Evolutionary conservation across 2,888 invertebrate species (phyloP).

Genomic region (Hirtodrosophila histrioides): DNA sequence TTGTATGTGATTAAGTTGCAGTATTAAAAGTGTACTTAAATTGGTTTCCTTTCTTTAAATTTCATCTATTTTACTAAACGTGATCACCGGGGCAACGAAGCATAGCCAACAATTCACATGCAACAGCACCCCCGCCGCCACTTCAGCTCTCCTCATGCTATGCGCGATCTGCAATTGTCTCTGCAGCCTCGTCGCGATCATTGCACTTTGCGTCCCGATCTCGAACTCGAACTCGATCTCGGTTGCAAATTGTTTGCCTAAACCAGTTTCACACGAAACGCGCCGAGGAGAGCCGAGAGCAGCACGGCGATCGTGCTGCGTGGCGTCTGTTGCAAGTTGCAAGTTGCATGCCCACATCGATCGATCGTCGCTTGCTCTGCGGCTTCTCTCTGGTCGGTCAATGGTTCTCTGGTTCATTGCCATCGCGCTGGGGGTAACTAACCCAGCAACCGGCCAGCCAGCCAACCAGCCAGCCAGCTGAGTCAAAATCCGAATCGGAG

Average conservation of each 20-base stretch:
- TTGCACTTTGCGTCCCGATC: constrained; percentile 69
- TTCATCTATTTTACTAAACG: too few relatives aligned
- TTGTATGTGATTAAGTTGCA: background rate
- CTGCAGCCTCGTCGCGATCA: constrained; percentile 71
- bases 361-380: constrained; percentile 26
- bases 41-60: too few relatives aligned
- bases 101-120: constrained; percentile 2
- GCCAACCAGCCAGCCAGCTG: constrained; percentile 32
- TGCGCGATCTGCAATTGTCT: constrained; percentile 28
- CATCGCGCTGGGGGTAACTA: constrained; percentile 84
- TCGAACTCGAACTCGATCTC: constrained; percentile 28
- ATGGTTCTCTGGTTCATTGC: constrained; percentile 85
- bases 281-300: constrained; percentile 16
- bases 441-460: constrained; percentile 64
- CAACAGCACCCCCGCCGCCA: constrained; percentile 3
- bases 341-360: constrained; percentile 52
- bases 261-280: constrained; percentile 60
- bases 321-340: constrained; percentile 68
- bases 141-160: constrained; percentile 4
- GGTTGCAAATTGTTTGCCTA: constrained; percentile 60
- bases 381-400: constrained; percentile 79
- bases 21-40: too few relatives aligned
- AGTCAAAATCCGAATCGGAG: constrained; percentile 43
- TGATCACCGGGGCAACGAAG: background rate
- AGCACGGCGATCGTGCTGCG: constrained; percentile 32